A percentile compares a stretch with the other conserved stretches of the same genome.
These are phyloP conservation scores for Castor canadensis DNA, from an alignment of 2,113 vertebrate species.

Conservation along the genomic window DNA sequence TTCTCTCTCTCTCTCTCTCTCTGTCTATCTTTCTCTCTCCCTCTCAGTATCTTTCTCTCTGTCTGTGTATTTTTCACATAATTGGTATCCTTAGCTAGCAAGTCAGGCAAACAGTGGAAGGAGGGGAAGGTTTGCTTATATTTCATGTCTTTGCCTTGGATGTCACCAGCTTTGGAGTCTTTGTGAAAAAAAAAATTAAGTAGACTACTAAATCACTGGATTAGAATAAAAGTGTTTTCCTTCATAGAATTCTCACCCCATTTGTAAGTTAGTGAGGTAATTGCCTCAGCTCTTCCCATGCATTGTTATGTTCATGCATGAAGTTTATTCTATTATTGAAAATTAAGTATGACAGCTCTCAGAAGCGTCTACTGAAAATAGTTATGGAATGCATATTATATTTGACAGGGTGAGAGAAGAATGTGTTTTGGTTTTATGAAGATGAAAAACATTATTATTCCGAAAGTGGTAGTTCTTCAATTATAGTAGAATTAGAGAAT, in stretches of 20 bases:
- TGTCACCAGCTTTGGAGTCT: not conserved
- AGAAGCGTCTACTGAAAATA: not conserved
- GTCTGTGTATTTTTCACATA: not conserved
- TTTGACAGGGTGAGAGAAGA: not conserved
- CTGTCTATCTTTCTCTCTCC: too few species aligned
- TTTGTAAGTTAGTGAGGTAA: not conserved
- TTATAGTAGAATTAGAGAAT: not conserved
- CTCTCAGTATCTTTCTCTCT: not conserved
- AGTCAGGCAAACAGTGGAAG: not conserved
- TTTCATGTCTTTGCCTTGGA: slow-evolving; percentile 40
- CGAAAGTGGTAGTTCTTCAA: not conserved
- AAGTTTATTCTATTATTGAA: not conserved
- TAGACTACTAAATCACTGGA: not conserved
- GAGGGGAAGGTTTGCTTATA: not conserved
- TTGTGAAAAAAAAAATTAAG: not conserved
- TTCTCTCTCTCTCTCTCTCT: not conserved
- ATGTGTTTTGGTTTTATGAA: not conserved
- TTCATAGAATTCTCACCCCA: not conserved
- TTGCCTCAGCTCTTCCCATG: not conserved
- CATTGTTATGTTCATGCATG: not conserved
- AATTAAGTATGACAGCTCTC: not conserved
- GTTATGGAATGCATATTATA: not conserved
- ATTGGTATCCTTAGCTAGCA: not conserved
- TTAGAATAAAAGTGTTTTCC: slow-evolving; percentile 13
- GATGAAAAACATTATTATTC: slow-evolving; percentile 18